phyloP scores from a whole-genome alignment of 2,888 invertebrate genomes.

The Celastrina argiolus region DNA sequence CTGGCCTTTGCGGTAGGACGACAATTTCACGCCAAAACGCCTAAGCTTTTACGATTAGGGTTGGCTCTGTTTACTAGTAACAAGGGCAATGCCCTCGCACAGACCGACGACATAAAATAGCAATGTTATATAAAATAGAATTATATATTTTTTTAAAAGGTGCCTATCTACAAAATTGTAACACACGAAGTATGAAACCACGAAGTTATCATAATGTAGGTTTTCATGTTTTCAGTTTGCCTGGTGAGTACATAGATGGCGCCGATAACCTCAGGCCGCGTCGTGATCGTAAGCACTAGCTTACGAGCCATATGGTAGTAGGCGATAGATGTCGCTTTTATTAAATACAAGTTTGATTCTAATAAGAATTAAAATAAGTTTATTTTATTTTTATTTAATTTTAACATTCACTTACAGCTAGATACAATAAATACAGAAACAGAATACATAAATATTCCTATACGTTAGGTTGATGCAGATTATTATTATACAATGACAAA shows the following conservation, averaged over 20 bases:
- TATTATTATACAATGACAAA: too few species aligned
- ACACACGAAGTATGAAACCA: too few species aligned
- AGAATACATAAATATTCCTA: too few species aligned
- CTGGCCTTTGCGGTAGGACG: slow-evolving; percentile 42
- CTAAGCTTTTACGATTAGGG: slow-evolving; percentile 24
- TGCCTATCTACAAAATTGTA: too few species aligned
- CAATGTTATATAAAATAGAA: neutral
- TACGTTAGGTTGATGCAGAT: too few species aligned
- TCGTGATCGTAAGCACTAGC: neutral
- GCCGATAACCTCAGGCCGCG: too few species aligned
- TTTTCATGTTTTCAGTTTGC: neutral
- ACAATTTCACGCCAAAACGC: slow-evolving; percentile 34
- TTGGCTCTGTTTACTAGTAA: neutral
- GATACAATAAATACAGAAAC: too few species aligned
- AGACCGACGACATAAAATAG: neutral
- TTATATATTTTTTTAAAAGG: too few species aligned
- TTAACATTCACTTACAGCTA: too few species aligned
- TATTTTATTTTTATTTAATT: too few species aligned
- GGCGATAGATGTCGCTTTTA: neutral
- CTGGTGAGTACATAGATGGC: neutral
- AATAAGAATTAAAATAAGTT: too few species aligned
- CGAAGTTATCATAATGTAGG: neutral
- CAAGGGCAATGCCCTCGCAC: neutral
- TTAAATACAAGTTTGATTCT: neutral
- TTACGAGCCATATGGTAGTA: too few species aligned